These are phyloP conservation scores for Cirrhinus molitorella DNA, from an alignment of 2,797 vertebrate genomes.

Conservation along the genomic window DNA sequence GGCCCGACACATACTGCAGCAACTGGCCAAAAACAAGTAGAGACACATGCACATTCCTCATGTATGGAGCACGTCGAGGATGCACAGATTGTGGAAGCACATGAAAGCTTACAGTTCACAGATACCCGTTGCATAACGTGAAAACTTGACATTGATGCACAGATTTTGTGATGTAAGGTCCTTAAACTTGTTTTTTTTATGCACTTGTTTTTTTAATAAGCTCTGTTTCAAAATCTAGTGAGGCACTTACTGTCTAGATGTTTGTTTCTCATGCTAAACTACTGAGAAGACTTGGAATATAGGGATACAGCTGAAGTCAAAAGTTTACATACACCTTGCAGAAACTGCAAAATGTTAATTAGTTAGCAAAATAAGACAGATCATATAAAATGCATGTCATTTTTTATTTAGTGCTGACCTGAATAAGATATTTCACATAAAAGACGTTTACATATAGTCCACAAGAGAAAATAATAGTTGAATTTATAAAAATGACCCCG, in stretches of 20 bases:
- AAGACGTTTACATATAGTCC: too few species aligned
- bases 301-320: too few species aligned
- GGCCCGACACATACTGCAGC: slow-evolving; percentile 39
- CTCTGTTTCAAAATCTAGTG: not conserved
- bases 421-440: too few species aligned
- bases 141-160: not conserved
- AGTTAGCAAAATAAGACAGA: too few species aligned
- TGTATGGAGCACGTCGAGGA: slow-evolving; percentile 48
- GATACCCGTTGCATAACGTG: not conserved
- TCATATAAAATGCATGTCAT: too few species aligned
- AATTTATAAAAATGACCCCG: too few species aligned
- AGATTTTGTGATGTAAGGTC: not conserved
- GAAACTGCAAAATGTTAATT: too few species aligned
- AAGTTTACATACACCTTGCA: too few species aligned
- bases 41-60: slow-evolving; percentile 41
- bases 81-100: slow-evolving; percentile 29
- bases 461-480: too few species aligned
- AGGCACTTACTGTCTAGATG: not conserved
- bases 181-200: not conserved
- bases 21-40: slow-evolving; percentile 39
- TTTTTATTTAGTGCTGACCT: too few species aligned
- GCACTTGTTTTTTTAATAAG: slow-evolving; percentile 11
- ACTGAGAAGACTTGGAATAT: not conserved
- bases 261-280: not conserved
- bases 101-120: slow-evolving; percentile 17